Percentiles rank a stretch among this genome's conserved stretches.
Conservation (phyloP, 1,140 invertebrate species). For the Habropoda laboriosa region DNA sequence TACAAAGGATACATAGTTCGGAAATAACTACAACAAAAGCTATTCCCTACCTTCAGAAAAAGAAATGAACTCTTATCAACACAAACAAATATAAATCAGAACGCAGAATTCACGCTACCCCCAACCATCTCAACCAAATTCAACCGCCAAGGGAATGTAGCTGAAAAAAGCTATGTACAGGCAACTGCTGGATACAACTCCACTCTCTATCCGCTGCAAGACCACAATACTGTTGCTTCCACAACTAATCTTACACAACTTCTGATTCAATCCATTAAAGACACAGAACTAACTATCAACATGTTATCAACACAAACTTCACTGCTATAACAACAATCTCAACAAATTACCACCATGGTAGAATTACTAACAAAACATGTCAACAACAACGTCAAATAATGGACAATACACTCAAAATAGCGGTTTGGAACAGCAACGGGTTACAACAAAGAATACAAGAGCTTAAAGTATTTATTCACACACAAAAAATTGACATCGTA, state of each 20-base stretch:
- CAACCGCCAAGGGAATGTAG: too few species aligned
- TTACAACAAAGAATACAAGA: too few species aligned
- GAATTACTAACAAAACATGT: conserved; percentile 2
- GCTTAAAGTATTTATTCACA: too few species aligned
- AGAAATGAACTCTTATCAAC: not conserved
- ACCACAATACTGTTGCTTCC: not conserved
- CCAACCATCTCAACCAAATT: not conserved
- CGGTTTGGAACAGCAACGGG: not conserved
- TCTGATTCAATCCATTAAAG: not conserved
- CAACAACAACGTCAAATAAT: not conserved
- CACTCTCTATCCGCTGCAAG: too few species aligned
- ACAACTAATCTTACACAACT: too few species aligned
- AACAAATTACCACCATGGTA: not conserved
- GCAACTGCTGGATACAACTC: too few species aligned
- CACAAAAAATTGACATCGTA: too few species aligned
- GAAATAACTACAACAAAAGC: not conserved
- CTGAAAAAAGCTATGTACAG: too few species aligned
- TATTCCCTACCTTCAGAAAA: not conserved
- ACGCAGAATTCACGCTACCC: not conserved
- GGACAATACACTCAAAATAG: conserved; percentile 7
- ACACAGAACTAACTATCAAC: not conserved
- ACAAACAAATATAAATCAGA: not conserved
- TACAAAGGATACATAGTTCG: not conserved
- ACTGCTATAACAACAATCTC: not conserved
- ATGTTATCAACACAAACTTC: not conserved